phyloP scores from a whole-genome alignment of 2,888 invertebrate genomes.

The Perizoma affinitatum region DNA sequence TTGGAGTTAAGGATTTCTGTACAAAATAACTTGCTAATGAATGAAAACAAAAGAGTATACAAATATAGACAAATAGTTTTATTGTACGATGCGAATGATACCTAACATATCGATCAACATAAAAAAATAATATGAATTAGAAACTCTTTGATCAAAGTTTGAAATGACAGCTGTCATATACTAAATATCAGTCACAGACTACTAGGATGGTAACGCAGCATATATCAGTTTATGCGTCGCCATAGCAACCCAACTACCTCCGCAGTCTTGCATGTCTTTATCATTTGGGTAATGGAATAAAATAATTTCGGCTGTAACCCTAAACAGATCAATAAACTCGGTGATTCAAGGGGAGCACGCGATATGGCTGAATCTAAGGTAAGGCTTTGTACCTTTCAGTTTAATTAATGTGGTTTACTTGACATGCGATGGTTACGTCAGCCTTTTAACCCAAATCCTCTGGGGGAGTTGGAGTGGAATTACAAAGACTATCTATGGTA shows the following conservation, averaged over 20 bases:
- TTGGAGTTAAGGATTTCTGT: too few species aligned
- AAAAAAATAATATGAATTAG: too few species aligned
- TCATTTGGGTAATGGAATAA: slow-evolving; percentile 69
- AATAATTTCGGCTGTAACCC: slow-evolving; percentile 73
- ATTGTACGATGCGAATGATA: too few species aligned
- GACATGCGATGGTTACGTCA: slow-evolving; percentile 59
- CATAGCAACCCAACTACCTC: slow-evolving; percentile 52
- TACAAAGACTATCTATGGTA: slow-evolving; percentile 15
- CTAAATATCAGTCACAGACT: too few species aligned
- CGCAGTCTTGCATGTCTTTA: slow-evolving; percentile 63
- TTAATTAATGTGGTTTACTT: slow-evolving; percentile 70
- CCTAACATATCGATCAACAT: too few species aligned
- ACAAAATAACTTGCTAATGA: too few species aligned
- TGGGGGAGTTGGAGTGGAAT: slow-evolving; percentile 16
- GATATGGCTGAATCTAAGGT: slow-evolving; percentile 76
- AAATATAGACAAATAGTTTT: too few species aligned
- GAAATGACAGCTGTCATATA: too few species aligned
- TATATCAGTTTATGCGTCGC: slow-evolving; percentile 52
- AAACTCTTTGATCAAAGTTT: too few species aligned
- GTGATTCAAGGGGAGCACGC: slow-evolving; percentile 75
- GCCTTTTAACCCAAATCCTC: slow-evolving; percentile 33
- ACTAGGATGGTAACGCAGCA: too few species aligned
- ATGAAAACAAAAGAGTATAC: too few species aligned
- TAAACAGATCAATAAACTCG: slow-evolving; percentile 67
- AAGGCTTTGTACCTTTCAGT: slow-evolving; percentile 61